A percentile compares a stretch with the other conserved stretches of the same genome.
These are phyloP conservation scores for Zeuzera pyrina DNA, from an alignment of 2,888 invertebrate genomes.

Conservation along the genomic window DNA sequence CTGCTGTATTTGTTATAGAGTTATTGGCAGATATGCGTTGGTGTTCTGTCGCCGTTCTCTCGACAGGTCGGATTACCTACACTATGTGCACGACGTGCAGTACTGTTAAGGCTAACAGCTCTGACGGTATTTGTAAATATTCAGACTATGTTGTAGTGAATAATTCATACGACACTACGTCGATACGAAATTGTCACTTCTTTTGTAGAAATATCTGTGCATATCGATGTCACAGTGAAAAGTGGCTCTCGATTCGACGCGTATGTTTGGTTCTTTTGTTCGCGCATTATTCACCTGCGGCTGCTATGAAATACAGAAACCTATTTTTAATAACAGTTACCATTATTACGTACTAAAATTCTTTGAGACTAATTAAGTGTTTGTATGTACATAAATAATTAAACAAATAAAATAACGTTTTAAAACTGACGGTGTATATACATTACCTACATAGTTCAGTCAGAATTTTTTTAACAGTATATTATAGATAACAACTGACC, in stretches of 20 bases:
- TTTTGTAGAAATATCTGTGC: constrained; percentile 25
- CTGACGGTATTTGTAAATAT: constrained; percentile 56
- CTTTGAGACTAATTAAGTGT: not conserved
- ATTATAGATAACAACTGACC: too few relatives aligned
- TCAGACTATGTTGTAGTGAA: constrained; percentile 25
- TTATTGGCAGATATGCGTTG: constrained; percentile 35
- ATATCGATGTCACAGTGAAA: constrained; percentile 45
- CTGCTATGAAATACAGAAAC: constrained; percentile 47
- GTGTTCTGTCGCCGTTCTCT: constrained; percentile 32
- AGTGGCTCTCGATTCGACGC: constrained; percentile 51
- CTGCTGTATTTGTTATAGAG: constrained; percentile 20
- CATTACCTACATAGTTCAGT: too few relatives aligned
- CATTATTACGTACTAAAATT: not conserved
- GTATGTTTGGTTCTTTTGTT: constrained; percentile 65
- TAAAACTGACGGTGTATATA: too few relatives aligned
- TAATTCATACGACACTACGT: constrained; percentile 16
- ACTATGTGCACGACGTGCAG: constrained; percentile 21
- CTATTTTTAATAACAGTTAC: constrained; percentile 38
- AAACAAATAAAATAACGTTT: too few relatives aligned
- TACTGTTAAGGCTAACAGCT: constrained; percentile 42
- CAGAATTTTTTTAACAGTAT: too few relatives aligned
- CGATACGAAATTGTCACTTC: constrained; percentile 13
- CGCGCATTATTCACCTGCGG: constrained; percentile 40
- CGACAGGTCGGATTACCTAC: constrained; percentile 21
- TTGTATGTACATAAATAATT: too few relatives aligned